Conservation (phyloP, 2,113 vertebrate species). For the Pteronura brasiliensis region DNA sequence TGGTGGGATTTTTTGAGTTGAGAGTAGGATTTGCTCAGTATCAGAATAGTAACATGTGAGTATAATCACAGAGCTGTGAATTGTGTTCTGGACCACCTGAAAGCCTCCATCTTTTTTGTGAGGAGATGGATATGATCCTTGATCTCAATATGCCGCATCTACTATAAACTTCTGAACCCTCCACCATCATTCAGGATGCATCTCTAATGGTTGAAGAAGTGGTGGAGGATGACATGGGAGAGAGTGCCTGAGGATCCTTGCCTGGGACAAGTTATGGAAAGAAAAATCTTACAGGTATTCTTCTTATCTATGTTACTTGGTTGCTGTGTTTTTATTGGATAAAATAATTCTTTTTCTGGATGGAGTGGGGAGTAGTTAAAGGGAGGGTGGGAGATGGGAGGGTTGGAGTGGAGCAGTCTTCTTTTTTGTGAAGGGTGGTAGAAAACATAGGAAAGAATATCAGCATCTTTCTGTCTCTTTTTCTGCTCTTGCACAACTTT, state of each 20-base stretch:
- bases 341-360: slow-evolving; percentile 5
- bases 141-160: slow-evolving; percentile 58
- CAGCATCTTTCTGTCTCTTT: slow-evolving; percentile 1
- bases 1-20: background rate
- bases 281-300: slow-evolving; percentile 74
- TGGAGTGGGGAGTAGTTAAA: background rate
- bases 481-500: slow-evolving; percentile 10
- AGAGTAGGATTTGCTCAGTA: slow-evolving; percentile 22
- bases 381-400: background rate
- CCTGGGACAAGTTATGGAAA: slow-evolving; percentile 62
- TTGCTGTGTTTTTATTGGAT: slow-evolving; percentile 38
- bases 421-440: background rate
- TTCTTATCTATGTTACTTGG: slow-evolving; percentile 53
- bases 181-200: slow-evolving; percentile 75
- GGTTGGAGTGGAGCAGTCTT: background rate
- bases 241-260: slow-evolving; percentile 58
- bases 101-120: slow-evolving; percentile 56
- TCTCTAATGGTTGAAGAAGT: slow-evolving; percentile 70
- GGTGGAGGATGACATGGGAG: slow-evolving; percentile 61
- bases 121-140: slow-evolving; percentile 70
- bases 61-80: slow-evolving; percentile 49
- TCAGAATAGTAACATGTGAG: slow-evolving; percentile 33
- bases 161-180: slow-evolving; percentile 75
- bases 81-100: slow-evolving; percentile 43
- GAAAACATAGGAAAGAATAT: slow-evolving; percentile 21